phyloP scores from a whole-genome alignment of 2,888 invertebrate species.

The Gerris lacustris region DNA sequence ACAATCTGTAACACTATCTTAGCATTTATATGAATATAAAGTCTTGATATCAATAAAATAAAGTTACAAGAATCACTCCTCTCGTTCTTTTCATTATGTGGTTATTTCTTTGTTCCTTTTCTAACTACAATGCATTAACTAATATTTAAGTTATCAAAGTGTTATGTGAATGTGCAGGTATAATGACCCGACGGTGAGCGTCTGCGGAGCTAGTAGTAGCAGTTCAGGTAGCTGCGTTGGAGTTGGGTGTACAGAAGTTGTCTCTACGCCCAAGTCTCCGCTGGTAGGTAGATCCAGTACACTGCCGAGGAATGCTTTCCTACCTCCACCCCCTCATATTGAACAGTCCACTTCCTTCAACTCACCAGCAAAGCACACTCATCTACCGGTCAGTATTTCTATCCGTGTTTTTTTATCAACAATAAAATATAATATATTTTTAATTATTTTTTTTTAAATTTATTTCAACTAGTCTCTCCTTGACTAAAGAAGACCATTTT shows the following conservation, averaged over 20 bases:
- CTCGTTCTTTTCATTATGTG: too few relatives aligned
- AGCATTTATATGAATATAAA: too few relatives aligned
- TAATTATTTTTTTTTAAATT: constrained; percentile 8
- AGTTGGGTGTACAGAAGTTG: neutral
- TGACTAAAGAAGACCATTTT: too few relatives aligned
- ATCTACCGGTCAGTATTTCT: constrained; percentile 8
- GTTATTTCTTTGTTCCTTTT: too few relatives aligned
- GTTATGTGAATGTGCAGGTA: constrained; percentile 38
- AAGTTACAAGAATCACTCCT: too few relatives aligned
- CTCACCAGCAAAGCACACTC: constrained; percentile 24
- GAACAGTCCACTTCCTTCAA: constrained; percentile 28
- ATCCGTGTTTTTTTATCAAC: neutral
- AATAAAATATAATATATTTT: neutral
- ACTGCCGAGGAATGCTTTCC: constrained; percentile 55
- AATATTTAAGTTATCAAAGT: too few relatives aligned
- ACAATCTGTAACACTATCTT: too few relatives aligned
- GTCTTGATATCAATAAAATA: too few relatives aligned
- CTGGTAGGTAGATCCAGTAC: constrained; percentile 51
- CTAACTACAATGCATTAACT: too few relatives aligned
- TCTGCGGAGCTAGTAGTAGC: constrained; percentile 21
- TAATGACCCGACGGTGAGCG: constrained; percentile 47
- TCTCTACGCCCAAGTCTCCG: constrained; percentile 34
- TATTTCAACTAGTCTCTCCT: neutral
- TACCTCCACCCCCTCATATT: constrained; percentile 31
- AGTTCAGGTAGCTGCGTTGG: neutral